Evolutionary conservation across 2,113 vertebrate genomes (phyloP).

Genomic region (Sylvilagus bachmani): DNA sequence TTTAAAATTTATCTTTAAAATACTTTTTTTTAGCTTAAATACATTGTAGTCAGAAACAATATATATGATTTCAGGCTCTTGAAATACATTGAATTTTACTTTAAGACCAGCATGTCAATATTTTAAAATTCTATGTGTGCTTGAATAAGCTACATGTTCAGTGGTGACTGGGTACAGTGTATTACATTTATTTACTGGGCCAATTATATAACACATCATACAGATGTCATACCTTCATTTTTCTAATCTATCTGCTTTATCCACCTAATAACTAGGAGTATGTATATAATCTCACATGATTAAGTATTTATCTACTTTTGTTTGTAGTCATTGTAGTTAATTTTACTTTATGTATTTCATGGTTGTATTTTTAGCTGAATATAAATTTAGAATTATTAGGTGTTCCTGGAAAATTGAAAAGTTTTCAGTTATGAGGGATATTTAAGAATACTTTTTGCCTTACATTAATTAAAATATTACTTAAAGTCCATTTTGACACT

Average conservation of each 20-base stretch:
- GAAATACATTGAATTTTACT: not conserved
- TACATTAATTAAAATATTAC: not conserved
- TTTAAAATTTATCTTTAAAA: not conserved
- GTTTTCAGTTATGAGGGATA: not conserved
- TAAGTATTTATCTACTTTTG: not conserved
- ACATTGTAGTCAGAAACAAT: not conserved
- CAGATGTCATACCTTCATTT: not conserved
- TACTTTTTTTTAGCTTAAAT: not conserved
- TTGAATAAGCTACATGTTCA: not conserved
- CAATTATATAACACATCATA: not conserved
- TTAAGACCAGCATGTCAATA: not conserved
- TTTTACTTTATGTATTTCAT: conserved; percentile 10
- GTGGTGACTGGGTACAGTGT: not conserved
- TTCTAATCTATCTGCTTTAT: not conserved
- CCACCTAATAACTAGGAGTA: not conserved
- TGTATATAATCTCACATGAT: not conserved
- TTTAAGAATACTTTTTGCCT: not conserved
- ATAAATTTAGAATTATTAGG: not conserved
- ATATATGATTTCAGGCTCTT: not conserved
- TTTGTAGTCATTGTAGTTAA: not conserved
- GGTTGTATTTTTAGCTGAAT: not conserved
- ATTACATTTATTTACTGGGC: not conserved
- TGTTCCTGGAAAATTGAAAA: not conserved
- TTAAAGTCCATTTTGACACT: not conserved
- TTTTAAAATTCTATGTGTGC: too few species aligned